phyloP scores from a whole-genome alignment of 2,888 invertebrate species.

The Meiosimyza decipiens region DNA sequence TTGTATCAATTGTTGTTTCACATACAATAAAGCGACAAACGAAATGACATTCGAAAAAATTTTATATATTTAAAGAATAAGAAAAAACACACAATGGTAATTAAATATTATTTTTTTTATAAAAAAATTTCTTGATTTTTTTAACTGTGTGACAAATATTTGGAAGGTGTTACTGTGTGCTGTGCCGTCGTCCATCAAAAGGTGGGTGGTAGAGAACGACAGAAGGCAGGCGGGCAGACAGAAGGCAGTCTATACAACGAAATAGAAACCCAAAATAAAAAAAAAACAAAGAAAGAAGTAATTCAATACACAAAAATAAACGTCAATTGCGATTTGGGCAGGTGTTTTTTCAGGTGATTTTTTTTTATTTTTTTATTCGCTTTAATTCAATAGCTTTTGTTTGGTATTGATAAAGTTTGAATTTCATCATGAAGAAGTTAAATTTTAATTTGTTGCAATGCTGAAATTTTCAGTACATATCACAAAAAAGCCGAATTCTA shows the following conservation, averaged over 20 bases:
- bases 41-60: no score
- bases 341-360: constrained; percentile 32
- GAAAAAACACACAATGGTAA: not conserved
- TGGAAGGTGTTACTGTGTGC: not conserved
- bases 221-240: not conserved
- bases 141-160: constrained; percentile 33
- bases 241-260: constrained; percentile 19
- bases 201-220: not conserved
- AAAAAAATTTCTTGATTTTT: constrained; percentile 7
- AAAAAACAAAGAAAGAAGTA: constrained; percentile 8
- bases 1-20: no score
- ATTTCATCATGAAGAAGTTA: not conserved
- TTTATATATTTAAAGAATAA: no score
- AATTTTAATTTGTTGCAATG: not conserved
- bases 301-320: constrained; percentile 15
- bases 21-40: no score
- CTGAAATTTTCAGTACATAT: not conserved
- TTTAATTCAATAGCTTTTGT: constrained; percentile 18
- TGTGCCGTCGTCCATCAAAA: not conserved
- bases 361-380: constrained; percentile 7
- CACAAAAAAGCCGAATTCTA: not conserved
- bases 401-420: not conserved
- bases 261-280: not conserved
- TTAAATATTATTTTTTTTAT: constrained; percentile 11
- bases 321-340: constrained; percentile 29